Conservation (phyloP, 1,140 invertebrate species). For the Euura lappo region DNA sequence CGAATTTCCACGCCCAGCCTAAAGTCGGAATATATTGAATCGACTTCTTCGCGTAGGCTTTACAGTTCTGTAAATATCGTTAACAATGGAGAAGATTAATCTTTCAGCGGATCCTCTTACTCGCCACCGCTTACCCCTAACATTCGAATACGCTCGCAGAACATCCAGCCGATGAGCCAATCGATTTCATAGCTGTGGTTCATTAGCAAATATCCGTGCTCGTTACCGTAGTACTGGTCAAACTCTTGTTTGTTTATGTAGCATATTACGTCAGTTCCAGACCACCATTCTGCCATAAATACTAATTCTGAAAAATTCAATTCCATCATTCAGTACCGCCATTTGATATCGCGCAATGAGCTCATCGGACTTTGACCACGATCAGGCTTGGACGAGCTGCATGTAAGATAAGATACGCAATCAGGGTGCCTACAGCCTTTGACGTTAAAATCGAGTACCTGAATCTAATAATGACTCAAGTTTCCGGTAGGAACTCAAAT, state of each 20-base stretch:
- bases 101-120: conserved; percentile 12
- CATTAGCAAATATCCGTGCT: conserved; percentile 90
- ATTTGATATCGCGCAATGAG: conserved; percentile 8
- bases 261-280: conserved; percentile 73
- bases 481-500: too few relatives aligned
- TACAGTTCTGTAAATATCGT: conserved; percentile 78
- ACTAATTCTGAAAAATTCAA: conserved; percentile 78
- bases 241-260: conserved; percentile 83
- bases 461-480: too few relatives aligned
- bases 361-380: background rate
- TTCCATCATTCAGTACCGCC: conserved; percentile 24
- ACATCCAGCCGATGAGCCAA: conserved; percentile 90
- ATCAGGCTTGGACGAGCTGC: too few relatives aligned
- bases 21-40: conserved; percentile 91
- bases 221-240: conserved; percentile 81
- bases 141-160: conserved; percentile 77
- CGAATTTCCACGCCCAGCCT: conserved; percentile 95
- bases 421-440: too few relatives aligned
- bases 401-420: too few relatives aligned
- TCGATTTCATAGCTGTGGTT: conserved; percentile 97
- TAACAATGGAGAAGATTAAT: conserved; percentile 13
- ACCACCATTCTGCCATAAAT: conserved; percentile 94
- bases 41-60: conserved; percentile 93
- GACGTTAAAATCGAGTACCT: too few relatives aligned
- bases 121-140: conserved; percentile 72